Conservation (phyloP, 2,888 invertebrate genomes). For the Zygogramma bicolorata region DNA sequence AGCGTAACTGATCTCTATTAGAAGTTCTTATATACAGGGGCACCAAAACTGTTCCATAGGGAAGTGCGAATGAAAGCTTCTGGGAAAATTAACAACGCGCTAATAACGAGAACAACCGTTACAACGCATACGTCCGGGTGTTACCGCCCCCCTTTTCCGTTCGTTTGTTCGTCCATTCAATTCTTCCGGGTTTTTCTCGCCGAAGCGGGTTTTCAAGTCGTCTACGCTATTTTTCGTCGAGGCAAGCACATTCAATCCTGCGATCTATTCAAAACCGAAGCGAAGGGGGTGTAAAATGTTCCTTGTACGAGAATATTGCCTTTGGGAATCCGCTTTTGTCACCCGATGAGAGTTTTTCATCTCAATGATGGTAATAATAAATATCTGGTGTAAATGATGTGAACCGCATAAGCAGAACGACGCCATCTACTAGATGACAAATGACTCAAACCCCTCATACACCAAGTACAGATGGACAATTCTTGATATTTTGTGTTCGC, state of each 20-base stretch:
- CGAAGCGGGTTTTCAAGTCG: constrained; percentile 23
- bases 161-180: constrained; percentile 28
- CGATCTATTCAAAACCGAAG: not conserved
- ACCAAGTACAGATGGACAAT: no score
- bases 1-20: no score
- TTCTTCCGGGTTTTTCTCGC: constrained; percentile 27
- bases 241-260: constrained; percentile 4
- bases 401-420: no score
- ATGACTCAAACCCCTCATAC: no score
- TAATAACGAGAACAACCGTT: not conserved
- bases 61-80: no score
- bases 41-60: no score
- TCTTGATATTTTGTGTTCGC: no score
- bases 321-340: not conserved
- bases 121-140: constrained; percentile 2
- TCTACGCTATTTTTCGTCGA: constrained; percentile 21
- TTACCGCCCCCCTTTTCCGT: constrained; percentile 25
- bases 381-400: no score
- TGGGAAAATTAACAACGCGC: not conserved
- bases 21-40: no score
- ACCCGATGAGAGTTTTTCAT: not conserved
- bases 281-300: not conserved
- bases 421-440: no score
- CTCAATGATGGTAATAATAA: not conserved
- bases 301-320: not conserved